phyloP scores from a whole-genome alignment of 2,113 vertebrate genomes.

The Pteropus alecto region DNA sequence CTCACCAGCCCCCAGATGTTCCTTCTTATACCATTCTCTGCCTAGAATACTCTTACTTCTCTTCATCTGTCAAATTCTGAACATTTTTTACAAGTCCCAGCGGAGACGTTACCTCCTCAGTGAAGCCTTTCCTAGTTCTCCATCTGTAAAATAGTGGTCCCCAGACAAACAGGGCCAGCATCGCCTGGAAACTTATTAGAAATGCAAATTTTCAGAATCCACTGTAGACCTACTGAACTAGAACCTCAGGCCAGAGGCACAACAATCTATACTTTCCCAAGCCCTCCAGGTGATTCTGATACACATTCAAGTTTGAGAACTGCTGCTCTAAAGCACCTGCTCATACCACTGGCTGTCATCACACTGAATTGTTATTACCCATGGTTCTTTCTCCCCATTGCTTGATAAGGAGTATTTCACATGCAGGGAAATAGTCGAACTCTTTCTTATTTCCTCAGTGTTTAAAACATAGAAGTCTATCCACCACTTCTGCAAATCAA shows the following conservation, averaged over 20 bases:
- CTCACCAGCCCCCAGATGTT: not conserved
- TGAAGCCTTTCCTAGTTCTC: not conserved
- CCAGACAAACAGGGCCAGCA: not conserved
- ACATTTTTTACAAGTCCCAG: not conserved
- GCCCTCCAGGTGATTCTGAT: not conserved
- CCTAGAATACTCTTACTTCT: not conserved
- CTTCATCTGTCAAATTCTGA: not conserved
- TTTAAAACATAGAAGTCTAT: not conserved
- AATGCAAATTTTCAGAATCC: not conserved
- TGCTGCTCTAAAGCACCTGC: not conserved
- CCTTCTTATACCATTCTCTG: not conserved
- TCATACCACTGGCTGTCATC: not conserved
- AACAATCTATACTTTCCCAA: not conserved
- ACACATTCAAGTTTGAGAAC: not conserved
- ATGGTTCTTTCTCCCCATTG: not conserved
- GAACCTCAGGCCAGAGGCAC: not conserved
- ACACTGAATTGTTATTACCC: not conserved
- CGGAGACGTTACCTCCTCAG: not conserved
- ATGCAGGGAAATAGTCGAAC: not conserved
- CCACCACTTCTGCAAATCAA: not conserved
- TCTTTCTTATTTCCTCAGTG: not conserved
- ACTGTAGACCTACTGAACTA: not conserved
- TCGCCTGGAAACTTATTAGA: not conserved
- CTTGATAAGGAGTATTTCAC: not conserved
- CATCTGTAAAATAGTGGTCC: not conserved